A percentile compares a stretch with the other conserved stretches of the same genome.
Evolutionary conservation across 2,113 vertebrate species (phyloP).

Genomic region (Toxostoma redivivum): DNA sequence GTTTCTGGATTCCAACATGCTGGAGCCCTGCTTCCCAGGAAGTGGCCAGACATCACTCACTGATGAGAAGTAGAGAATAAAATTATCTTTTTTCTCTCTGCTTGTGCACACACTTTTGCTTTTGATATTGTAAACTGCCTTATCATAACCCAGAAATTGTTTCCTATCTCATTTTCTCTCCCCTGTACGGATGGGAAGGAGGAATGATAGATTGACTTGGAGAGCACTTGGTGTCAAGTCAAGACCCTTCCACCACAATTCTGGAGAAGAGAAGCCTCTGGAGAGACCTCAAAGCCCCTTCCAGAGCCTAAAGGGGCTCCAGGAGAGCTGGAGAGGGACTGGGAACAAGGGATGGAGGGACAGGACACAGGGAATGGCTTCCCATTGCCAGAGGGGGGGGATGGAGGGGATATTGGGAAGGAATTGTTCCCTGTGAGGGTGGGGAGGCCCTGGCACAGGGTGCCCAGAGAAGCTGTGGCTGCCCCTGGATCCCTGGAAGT

Average conservation of each 20-base stretch:
- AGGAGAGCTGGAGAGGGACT: not conserved
- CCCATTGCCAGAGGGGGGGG: not conserved
- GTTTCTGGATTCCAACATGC: too few relatives aligned
- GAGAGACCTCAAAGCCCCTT: not conserved
- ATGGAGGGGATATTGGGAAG: not conserved
- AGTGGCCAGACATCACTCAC: not conserved
- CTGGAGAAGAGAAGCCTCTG: not conserved
- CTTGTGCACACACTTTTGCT: not conserved
- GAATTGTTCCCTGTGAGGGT: fast-evolving
- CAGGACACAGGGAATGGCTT: not conserved
- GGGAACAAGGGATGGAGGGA: fast-evolving
- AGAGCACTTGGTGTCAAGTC: not conserved
- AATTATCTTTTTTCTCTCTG: not conserved
- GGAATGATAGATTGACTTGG: not conserved
- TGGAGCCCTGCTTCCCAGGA: fast-evolving
- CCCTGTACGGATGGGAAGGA: not conserved
- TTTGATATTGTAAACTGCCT: not conserved
- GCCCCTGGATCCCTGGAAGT: not conserved
- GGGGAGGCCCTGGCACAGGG: fast-evolving
- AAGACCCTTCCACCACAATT: not conserved
- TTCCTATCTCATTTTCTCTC: not conserved
- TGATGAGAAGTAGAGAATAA: not conserved
- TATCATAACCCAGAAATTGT: not conserved
- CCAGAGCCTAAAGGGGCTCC: not conserved
- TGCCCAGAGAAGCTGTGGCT: not conserved